Percentiles rank a stretch among this genome's conserved stretches.
These are phyloP conservation scores for Peromyscus melanophrys DNA, from an alignment of 2,797 vertebrate species.

Conservation along the genomic window DNA sequence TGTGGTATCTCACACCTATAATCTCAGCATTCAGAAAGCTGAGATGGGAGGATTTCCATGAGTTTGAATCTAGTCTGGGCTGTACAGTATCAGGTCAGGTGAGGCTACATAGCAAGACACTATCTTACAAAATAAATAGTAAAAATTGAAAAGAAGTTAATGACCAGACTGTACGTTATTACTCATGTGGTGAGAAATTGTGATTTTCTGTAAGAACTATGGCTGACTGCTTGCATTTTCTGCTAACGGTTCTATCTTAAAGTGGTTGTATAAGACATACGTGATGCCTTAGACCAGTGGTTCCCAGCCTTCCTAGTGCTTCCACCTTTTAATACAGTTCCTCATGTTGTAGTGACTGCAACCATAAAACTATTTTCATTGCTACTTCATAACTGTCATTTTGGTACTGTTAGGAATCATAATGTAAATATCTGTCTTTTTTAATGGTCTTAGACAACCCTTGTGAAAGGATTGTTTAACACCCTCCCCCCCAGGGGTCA, in stretches of 20 bases:
- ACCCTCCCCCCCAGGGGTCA: not conserved
- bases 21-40: not conserved
- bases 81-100: not conserved
- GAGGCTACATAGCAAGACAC: not conserved
- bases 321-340: not conserved
- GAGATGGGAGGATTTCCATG: not conserved
- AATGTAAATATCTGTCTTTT: not conserved
- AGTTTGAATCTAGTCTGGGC: not conserved
- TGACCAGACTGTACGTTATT: not conserved
- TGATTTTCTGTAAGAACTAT: slow-evolving; percentile 43
- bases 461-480: not conserved
- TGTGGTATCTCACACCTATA: not conserved
- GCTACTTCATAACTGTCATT: not conserved
- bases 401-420: not conserved
- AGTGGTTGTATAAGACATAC: slow-evolving; percentile 33
- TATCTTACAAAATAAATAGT: not conserved
- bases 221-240: slow-evolving; percentile 43
- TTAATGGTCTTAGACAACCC: not conserved
- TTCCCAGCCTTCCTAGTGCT: not conserved
- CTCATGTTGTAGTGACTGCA: not conserved
- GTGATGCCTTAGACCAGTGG: slow-evolving; percentile 9
- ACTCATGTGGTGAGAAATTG: not conserved
- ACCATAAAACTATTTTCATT: not conserved
- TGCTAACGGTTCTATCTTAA: slow-evolving; percentile 38
- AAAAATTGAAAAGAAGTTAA: not conserved